These are phyloP conservation scores for Troglohyphantes excavatus DNA, from an alignment of 2,888 invertebrate species.

Conservation along the genomic window DNA sequence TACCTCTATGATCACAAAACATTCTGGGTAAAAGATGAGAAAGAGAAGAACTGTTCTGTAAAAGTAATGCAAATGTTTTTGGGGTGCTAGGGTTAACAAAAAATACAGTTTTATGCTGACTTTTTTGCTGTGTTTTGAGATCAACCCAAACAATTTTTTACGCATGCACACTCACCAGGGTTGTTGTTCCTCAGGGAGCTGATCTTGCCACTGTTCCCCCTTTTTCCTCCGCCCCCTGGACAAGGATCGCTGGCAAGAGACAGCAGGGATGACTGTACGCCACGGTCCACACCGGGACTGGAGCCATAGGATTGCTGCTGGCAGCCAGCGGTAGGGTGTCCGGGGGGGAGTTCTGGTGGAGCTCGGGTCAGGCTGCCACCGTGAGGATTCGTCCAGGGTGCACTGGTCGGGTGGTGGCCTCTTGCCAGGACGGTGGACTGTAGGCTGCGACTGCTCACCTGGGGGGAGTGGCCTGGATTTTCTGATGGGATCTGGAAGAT, in stretches of 20 bases:
- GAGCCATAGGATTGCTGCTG: constrained; percentile 72
- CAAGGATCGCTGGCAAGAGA: constrained; percentile 81
- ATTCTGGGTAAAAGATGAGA: too few relatives aligned
- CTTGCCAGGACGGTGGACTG: constrained; percentile 79
- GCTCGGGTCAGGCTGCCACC: constrained; percentile 73
- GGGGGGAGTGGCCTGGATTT: constrained; percentile 66
- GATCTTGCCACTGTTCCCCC: constrained; percentile 26
- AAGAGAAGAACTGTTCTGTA: too few relatives aligned
- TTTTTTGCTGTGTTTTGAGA: too few relatives aligned
- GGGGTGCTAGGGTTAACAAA: too few relatives aligned
- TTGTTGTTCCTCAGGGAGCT: constrained; percentile 60
- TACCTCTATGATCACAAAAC: too few relatives aligned
- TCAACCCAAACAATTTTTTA: too few relatives aligned
- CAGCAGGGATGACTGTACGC: constrained; percentile 84
- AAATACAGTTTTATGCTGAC: too few relatives aligned
- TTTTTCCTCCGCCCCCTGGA: constrained; percentile 48
- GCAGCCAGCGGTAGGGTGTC: constrained; percentile 6
- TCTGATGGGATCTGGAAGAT: constrained; percentile 46
- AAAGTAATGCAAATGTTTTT: neutral
- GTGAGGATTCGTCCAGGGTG: constrained; percentile 57
- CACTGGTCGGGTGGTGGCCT: constrained; percentile 75
- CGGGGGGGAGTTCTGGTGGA: constrained; percentile 78
- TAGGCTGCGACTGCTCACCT: constrained; percentile 74
- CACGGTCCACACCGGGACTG: constrained; percentile 83
- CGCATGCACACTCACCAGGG: constrained; percentile 32